Evolutionary conservation across 2,797 vertebrate genomes (phyloP), one percentile per base, ranked within the genome.

Genomic region (Sebastes flavidus): DNA sequence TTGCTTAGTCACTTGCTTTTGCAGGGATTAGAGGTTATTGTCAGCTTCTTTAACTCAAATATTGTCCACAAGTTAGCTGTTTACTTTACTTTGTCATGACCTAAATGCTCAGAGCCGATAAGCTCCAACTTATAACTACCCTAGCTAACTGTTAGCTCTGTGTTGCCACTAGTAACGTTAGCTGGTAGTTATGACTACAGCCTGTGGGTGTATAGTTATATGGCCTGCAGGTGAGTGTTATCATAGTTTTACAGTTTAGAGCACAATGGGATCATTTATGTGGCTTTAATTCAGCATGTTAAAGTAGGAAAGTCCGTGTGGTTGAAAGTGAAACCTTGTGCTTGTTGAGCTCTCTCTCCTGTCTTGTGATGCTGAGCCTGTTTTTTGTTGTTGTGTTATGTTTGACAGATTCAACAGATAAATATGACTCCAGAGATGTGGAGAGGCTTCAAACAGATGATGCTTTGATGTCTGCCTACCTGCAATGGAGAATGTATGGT

Each of bases 351-450:
- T 32, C 6, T 29, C 11, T 65, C 56, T 8, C 14, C 16, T 2
- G 8, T 82, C 84, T 80, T 70, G 73, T 85, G 83, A 84, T 62
- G 49, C 4, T 49, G 18, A 14, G 34, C 42, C 5, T 67, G 58
- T 42, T 42, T 42, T 42, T 42, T 38, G 14, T 76, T 68, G 3
- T 55, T 68, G 0, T 73, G 58, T 65, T 87, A 82, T 69, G 2
- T 59, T 65, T 73, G 85, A n/a, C 86, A 99, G 98, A 97, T 72
- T 96, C 96, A 61, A 78, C 93, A 13, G 97, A 97, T 13, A 98
- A 97, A 90, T 99, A 99, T 12, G 98, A 99, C 92, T 77, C 95
- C 78, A 96, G 97, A 92, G 98, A 99, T 77, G 90, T 99, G 93
- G 98, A 99, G 75, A 97, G 95, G 84, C 94, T 99, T 61, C 93